Evolutionary conservation across 2,888 invertebrate genomes (phyloP), one percentile per base, ranked within the genome.

Genomic region (Hyppa rectilinea): DNA sequence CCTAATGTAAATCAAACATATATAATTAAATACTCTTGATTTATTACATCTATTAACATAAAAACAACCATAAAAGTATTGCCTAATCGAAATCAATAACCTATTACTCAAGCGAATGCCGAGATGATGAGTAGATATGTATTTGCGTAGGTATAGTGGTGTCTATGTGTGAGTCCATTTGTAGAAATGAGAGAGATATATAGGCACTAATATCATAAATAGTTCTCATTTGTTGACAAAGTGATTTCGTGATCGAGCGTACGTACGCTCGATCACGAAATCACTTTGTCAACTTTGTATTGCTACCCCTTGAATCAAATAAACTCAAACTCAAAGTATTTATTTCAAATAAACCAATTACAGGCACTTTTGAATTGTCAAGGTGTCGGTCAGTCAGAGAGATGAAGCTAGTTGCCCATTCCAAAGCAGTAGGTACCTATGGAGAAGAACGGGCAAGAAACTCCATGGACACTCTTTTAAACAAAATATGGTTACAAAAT

Each of bases 71-170:
- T 77, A 82, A 85, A 80, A 75, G 20, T 77, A 79, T 84, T 84
- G 59, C 78, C 59, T 75, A 79, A 81, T 76, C 61, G 60, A 72
- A 77, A 85, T 77, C 75, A 78, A 80, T 83, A 80, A 62, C 49
- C 68, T 61, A 85, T 85, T 76, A 85, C 73, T 82, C 80, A 80
- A 64, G 61, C 75, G 62, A 62, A 81, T 74, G 75, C 60, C 58
- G 55, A 49, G 61, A 45, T 78, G 71, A 78, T 80, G 70, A 75
- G 53, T 81, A 76, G 56, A 65, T 80, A 77, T 79, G 59, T 79
- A 50, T 79, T 80, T 79, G 85, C 78, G 83, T 84, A 81, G 80
- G 85, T 70, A 71, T 70, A 58, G 4, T 34, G 31, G 31, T 65
- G 31, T 60, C 2, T 70, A 29, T 65, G 43, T 68, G 67, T 74